Conservation (phyloP, 2,888 invertebrate species). For the Amphipoea lucens region DNA sequence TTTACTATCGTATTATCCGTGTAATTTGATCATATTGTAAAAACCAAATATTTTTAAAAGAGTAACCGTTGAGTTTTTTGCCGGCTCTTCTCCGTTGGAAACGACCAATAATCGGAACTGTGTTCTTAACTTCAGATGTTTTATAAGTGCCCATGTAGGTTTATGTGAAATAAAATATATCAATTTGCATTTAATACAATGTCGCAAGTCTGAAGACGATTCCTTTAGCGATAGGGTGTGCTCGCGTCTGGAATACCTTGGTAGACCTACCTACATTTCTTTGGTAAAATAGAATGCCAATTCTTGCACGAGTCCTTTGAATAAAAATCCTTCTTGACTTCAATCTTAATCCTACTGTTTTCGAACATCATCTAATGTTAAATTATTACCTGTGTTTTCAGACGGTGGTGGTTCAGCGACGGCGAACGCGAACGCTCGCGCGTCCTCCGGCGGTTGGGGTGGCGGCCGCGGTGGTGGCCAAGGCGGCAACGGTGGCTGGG, state of each 20-base stretch:
- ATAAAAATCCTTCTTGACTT: not conserved
- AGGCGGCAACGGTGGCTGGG: constrained; percentile 72
- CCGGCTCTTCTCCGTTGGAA: not conserved
- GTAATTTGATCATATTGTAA: not conserved
- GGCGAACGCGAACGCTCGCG: constrained; percentile 70
- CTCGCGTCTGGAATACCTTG: not conserved
- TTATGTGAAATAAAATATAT: not conserved
- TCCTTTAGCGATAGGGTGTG: not conserved
- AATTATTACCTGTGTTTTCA: constrained; percentile 65
- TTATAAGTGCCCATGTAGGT: not conserved
- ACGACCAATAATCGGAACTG: not conserved
- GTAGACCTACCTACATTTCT: not conserved
- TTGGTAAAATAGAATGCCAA: not conserved
- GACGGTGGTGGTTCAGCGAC: constrained; percentile 66
- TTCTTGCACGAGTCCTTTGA: not conserved
- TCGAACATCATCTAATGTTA: not conserved
- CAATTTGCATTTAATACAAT: not conserved
- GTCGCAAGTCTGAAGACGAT: not conserved
- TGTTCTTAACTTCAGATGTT: not conserved
- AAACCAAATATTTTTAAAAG: not conserved
- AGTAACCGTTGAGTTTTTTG: not conserved
- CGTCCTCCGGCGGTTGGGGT: constrained; percentile 45
- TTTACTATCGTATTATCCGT: not conserved
- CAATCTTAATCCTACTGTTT: not conserved
- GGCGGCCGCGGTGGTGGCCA: constrained; percentile 25